These are phyloP conservation scores for Muricea muricata DNA, from an alignment of 92 coral and sea anemone species.

Conservation along the genomic window DNA sequence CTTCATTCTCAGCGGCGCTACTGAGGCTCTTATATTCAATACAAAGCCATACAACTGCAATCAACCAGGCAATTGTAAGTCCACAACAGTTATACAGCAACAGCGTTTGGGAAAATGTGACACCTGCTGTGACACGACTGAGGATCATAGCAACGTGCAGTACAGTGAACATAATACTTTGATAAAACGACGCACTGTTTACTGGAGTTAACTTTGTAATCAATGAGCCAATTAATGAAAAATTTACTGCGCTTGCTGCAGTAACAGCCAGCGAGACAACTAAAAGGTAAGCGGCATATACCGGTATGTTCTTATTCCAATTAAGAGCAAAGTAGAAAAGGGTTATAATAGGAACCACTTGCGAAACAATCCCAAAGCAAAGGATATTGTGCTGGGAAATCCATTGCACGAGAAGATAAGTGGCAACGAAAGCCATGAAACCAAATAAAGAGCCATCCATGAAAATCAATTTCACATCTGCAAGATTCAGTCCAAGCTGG, in stretches of 20 bases:
- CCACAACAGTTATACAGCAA: not conserved
- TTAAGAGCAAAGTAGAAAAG: not conserved
- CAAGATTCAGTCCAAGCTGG: not conserved
- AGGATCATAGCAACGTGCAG: not conserved
- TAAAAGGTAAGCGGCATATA: not conserved
- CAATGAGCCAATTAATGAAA: not conserved
- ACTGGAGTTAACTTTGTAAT: not conserved
- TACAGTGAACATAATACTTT: not conserved
- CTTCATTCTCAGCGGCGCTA: no score
- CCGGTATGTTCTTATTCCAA: not conserved
- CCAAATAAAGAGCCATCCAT: not conserved
- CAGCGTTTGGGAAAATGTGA: not conserved
- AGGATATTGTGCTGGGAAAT: not conserved
- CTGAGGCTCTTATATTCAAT: not conserved
- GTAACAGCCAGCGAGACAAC: not conserved
- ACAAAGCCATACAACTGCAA: not conserved
- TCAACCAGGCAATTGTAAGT: not conserved
- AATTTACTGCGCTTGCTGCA: not conserved
- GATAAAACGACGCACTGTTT: not conserved
- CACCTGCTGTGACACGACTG: not conserved
- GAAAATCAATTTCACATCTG: not conserved
- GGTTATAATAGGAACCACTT: not conserved
- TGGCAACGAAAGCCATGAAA: not conserved
- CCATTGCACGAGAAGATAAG: not conserved
- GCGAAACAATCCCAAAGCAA: not conserved